phyloP scores from a whole-genome alignment of 2,888 invertebrate species.

The Celastrina argiolus region DNA sequence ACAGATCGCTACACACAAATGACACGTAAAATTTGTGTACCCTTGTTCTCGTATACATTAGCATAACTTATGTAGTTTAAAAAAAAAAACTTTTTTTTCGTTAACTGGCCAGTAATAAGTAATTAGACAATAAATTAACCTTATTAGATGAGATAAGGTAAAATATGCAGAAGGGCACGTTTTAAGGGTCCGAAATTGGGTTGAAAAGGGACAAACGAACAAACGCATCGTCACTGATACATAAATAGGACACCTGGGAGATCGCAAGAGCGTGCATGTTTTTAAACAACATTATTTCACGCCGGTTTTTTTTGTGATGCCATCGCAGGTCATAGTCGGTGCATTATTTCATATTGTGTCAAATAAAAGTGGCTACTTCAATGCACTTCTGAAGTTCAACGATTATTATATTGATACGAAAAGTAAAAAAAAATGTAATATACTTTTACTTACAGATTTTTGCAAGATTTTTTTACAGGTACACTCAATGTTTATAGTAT shows the following conservation, averaged over 20 bases:
- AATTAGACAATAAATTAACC: conserved; percentile 62
- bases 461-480: too few species aligned
- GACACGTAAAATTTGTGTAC: conserved; percentile 23
- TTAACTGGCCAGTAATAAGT: conserved; percentile 46
- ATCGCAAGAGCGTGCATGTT: too few species aligned
- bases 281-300: too few species aligned
- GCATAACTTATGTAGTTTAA: conserved; percentile 39
- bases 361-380: too few species aligned
- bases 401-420: too few species aligned
- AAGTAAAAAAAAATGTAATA: too few species aligned
- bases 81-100: conserved; percentile 21
- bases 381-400: too few species aligned
- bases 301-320: too few species aligned
- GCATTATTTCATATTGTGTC: too few species aligned
- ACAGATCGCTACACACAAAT: conserved; percentile 13
- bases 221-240: not conserved
- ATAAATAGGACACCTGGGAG: not conserved
- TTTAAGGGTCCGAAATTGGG: conserved; percentile 26
- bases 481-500: too few species aligned
- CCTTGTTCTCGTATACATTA: conserved; percentile 25
- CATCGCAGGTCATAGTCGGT: too few species aligned
- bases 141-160: conserved; percentile 39
- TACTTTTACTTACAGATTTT: too few species aligned
- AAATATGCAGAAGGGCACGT: conserved; percentile 24
- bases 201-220: not conserved